phyloP scores from a whole-genome alignment of 2,888 invertebrate species.

The Cyclophora punctaria region DNA sequence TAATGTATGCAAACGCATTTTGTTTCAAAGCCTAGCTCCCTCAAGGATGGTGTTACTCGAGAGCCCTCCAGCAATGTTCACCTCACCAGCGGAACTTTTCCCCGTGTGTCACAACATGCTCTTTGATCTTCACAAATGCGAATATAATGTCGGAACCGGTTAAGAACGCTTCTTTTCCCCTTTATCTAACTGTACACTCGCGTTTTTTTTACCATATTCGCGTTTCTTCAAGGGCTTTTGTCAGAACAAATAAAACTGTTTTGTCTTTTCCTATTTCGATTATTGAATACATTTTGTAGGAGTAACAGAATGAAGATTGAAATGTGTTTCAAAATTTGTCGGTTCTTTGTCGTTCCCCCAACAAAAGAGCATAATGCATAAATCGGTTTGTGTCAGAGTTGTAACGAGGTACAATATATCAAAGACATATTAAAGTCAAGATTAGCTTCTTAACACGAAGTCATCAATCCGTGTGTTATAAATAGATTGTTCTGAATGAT shows the following conservation, averaged over 20 bases:
- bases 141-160: slow-evolving; percentile 69
- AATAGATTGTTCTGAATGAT: slow-evolving; percentile 59
- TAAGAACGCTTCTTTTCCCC: slow-evolving; percentile 52
- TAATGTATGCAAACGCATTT: slow-evolving; percentile 76
- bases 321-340: slow-evolving; percentile 33
- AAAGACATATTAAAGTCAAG: slow-evolving; percentile 58
- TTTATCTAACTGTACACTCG: slow-evolving; percentile 49
- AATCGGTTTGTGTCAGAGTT: slow-evolving; percentile 40
- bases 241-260: slow-evolving; percentile 49
- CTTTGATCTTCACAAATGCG: slow-evolving; percentile 73
- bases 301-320: slow-evolving; percentile 45
- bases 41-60: slow-evolving; percentile 61
- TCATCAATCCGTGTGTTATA: slow-evolving; percentile 57
- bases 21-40: slow-evolving; percentile 73
- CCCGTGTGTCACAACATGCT: slow-evolving; percentile 63
- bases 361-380: slow-evolving; percentile 40
- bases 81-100: slow-evolving; percentile 55
- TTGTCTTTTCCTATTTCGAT: slow-evolving; percentile 43
- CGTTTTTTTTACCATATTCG: slow-evolving; percentile 45
- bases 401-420: slow-evolving; percentile 52
- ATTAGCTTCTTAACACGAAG: slow-evolving; percentile 48
- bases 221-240: slow-evolving; percentile 44
- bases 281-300: slow-evolving; percentile 50
- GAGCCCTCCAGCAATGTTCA: slow-evolving; percentile 58
- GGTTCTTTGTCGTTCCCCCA: slow-evolving; percentile 25